These are phyloP conservation scores for Rynchops niger DNA, from an alignment of 2,113 vertebrate genomes.

Conservation along the genomic window DNA sequence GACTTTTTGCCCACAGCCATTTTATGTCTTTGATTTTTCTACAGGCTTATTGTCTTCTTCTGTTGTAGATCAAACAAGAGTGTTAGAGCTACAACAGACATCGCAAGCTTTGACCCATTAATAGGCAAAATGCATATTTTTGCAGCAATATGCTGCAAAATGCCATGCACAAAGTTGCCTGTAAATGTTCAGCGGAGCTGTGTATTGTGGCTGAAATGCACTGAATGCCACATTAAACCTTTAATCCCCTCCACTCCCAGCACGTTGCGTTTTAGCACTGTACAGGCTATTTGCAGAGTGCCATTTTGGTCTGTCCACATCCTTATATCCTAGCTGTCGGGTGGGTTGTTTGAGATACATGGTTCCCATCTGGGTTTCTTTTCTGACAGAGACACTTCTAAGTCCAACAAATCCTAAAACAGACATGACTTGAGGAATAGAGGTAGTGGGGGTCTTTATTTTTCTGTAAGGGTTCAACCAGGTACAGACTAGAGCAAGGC, in stretches of 20 bases:
- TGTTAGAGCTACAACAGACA: background rate
- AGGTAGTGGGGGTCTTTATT: fast-evolving
- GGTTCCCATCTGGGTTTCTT: background rate
- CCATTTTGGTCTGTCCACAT: background rate
- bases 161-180: fast-evolving
- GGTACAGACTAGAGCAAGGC: background rate
- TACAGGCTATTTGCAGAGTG: background rate
- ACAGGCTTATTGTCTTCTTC: background rate
- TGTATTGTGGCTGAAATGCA: background rate
- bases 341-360: background rate
- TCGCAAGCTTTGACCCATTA: background rate
- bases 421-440: background rate
- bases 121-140: background rate
- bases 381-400: background rate
- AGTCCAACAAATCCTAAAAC: background rate
- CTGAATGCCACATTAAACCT: background rate
- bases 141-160: background rate
- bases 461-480: background rate
- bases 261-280: fast-evolving
- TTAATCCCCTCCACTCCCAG: background rate
- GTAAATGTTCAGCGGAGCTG: background rate
- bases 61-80: fast-evolving
- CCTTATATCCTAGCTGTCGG: fast-evolving
- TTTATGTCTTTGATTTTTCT: background rate
- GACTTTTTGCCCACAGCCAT: background rate